phyloP scores from a whole-genome alignment of 37 sponge, comb jelly and placozoan genomes.

The Oscarella lobularis region DNA sequence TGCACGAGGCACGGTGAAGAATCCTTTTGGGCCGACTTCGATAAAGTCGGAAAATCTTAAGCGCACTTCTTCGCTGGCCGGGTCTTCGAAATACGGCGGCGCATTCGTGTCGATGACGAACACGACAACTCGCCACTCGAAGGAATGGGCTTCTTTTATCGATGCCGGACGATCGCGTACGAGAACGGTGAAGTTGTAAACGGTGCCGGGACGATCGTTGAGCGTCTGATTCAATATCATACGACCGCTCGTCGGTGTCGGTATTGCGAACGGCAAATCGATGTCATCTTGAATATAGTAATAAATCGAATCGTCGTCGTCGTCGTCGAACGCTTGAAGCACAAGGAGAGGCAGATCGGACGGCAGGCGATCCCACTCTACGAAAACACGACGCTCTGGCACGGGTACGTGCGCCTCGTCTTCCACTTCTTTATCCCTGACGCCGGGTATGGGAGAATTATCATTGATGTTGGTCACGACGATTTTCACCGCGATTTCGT shows the following conservation, averaged over 20 bases:
- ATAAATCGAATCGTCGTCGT: not conserved
- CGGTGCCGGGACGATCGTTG: constrained; percentile 1
- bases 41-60: no score
- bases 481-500: not conserved
- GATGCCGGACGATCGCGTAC: constrained; percentile 30
- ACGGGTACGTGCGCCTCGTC: no score
- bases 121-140: constrained; percentile 22
- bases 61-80: not conserved
- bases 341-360: constrained; percentile 5
- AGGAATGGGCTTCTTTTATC: constrained; percentile 14
- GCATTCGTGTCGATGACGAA: constrained; percentile 27
- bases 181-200: constrained; percentile 22
- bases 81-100: constrained; percentile 30
- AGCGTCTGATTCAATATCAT: constrained; percentile 17
- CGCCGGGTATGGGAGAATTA: not conserved
- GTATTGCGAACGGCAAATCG: constrained; percentile 26
- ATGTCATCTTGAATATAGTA: not conserved
- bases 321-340: not conserved
- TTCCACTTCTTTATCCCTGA: constrained; percentile 14
- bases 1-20: not conserved
- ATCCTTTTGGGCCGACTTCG: no score
- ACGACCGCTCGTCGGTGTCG: constrained; percentile 18
- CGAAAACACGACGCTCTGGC: no score
- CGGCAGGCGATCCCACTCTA: constrained; percentile 39
- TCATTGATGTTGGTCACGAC: not conserved